phyloP scores from a whole-genome alignment of 2,113 vertebrate species.

The Notothenia rossii region DNA sequence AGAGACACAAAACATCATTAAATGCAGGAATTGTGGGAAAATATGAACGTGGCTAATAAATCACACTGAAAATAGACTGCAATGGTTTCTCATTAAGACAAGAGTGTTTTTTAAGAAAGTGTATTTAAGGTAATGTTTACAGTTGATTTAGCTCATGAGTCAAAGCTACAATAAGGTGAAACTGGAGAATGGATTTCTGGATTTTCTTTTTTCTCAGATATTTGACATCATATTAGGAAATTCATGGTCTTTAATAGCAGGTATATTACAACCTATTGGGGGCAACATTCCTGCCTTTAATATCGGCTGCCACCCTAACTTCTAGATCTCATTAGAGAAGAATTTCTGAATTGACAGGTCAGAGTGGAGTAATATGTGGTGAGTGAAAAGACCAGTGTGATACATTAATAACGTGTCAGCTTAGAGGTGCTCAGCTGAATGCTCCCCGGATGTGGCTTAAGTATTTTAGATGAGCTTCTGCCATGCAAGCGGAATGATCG shows the following conservation, averaged over 20 bases:
- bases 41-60: constrained; percentile 30
- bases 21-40: neutral
- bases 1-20: constrained; percentile 45
- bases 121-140: neutral
- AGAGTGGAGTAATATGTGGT: constrained; percentile 4
- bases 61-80: constrained; percentile 31
- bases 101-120: neutral
- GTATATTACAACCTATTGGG: neutral
- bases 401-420: constrained; percentile 4
- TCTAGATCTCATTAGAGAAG: constrained; percentile 8
- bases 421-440: neutral
- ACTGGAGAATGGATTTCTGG: neutral
- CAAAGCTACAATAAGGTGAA: neutral
- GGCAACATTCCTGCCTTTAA: neutral
- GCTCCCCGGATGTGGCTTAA: neutral
- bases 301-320: neutral
- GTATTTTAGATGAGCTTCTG: neutral
- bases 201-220: neutral
- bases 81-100: constrained; percentile 21
- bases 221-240: neutral
- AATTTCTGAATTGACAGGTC: constrained; percentile 11
- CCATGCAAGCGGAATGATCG: neutral
- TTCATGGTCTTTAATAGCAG: neutral
- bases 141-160: neutral
- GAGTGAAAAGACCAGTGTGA: constrained; percentile 6